phyloP scores from a whole-genome alignment of 2,888 invertebrate species.

The Maniola hyperantus region DNA sequence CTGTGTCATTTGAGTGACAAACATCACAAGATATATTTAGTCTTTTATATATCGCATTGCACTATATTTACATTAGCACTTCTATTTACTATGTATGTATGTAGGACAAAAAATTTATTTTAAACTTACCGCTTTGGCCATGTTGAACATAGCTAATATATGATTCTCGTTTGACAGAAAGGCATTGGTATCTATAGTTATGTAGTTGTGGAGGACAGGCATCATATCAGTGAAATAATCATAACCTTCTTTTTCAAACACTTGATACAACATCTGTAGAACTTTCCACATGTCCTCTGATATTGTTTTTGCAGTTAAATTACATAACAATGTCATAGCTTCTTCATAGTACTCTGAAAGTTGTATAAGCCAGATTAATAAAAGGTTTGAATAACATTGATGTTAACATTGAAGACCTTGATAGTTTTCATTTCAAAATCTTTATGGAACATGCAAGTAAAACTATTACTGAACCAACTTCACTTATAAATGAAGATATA shows the following conservation, averaged over 20 bases:
- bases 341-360: constrained; percentile 97
- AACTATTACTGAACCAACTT: neutral
- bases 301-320: constrained; percentile 93
- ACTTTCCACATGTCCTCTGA: constrained; percentile 98
- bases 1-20: neutral
- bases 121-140: constrained; percentile 92
- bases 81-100: neutral
- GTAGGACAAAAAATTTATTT: neutral
- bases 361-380: no score
- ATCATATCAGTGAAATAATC: constrained; percentile 99
- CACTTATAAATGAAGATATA: neutral
- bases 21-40: neutral
- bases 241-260: constrained; percentile 96
- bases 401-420: neutral
- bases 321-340: constrained; percentile 95
- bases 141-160: constrained; percentile 95
- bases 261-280: constrained; percentile 92
- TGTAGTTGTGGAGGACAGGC: constrained; percentile 98
- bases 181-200: constrained; percentile 96
- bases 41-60: neutral
- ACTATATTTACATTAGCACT: neutral
- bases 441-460: neutral
- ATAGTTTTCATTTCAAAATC: neutral
- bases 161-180: constrained; percentile 96
- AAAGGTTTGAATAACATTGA: constrained; percentile 17